Evolutionary conservation across 1,140 invertebrate genomes (phyloP).

Genomic region (Dufourea novaeangliae): DNA sequence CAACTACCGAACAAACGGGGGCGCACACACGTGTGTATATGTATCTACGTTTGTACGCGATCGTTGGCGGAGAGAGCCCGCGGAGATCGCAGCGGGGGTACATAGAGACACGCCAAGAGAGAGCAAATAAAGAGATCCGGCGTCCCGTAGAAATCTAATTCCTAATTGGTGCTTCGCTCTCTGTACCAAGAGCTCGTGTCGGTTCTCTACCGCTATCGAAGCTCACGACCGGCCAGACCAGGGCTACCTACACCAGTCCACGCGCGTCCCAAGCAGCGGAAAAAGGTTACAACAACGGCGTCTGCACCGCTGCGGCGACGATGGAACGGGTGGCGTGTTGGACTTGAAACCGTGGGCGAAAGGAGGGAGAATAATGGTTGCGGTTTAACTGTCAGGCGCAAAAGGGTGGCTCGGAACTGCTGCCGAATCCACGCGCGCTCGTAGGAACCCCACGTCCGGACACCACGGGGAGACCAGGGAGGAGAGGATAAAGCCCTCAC

Average conservation of each 20-base stretch:
- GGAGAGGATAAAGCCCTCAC: conserved; percentile 52
- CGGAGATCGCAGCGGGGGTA: conserved; percentile 65
- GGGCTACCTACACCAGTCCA: conserved; percentile 15
- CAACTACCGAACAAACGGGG: conserved; percentile 4
- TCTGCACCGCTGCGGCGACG: conserved; percentile 5
- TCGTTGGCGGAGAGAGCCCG: conserved; percentile 26
- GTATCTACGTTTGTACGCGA: too few relatives aligned
- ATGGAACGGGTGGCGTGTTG: conserved; percentile 26
- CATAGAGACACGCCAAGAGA: conserved; percentile 64
- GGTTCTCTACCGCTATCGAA: conserved; percentile 68
- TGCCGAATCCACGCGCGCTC: conserved; percentile 61
- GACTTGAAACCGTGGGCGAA: conserved; percentile 9
- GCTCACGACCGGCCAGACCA: conserved; percentile 61
- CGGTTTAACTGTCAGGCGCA: conserved; percentile 68
- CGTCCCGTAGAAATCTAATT: conserved; percentile 70
- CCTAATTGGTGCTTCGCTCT: conserved; percentile 69
- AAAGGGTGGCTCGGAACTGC: conserved; percentile 66
- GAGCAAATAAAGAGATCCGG: conserved; percentile 69
- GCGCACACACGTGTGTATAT: conserved; percentile 51
- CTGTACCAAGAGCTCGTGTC: conserved; percentile 64
- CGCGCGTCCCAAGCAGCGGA: not conserved
- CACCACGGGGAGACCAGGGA: not conserved
- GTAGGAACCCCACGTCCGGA: not conserved
- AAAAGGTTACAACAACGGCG: conserved; percentile 56
- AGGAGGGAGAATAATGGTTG: conserved; percentile 65